Base-by-base conservation (phyloP, 2,113 vertebrate species). In the Octodon degus region DNA sequence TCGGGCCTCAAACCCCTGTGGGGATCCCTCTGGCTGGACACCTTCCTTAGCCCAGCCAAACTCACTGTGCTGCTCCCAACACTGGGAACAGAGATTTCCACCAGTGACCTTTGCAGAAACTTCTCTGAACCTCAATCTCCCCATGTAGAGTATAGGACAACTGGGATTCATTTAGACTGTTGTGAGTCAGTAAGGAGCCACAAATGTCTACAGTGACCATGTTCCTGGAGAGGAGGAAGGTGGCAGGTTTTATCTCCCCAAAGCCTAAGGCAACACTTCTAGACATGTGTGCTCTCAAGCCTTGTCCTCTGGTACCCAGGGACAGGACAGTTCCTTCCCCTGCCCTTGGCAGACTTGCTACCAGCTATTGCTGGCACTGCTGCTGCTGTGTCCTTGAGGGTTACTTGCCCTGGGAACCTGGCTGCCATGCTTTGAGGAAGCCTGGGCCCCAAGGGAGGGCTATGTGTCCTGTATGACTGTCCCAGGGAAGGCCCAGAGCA, bases 341-440 rank as follows among this genome's bases (percentile, higher is more conserved):
- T 7, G 30, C 32, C 30, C 19, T 68, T 74, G 72, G 72, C 10
- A 24, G 2, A 58, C 50, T 40, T 68, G 9, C 43, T 68, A 22
- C 25, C n/a, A 10, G 74, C 17, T 32, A 58, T 25, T 30, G 72
- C 50, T 50, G 55, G 72, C 27, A 11, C 34, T 65, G 34, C 82
- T 27, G 34, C n/a, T 60, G 9, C 74, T 16, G 4, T 79, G 27
- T 14, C 19, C 30, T 58, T 7, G 7, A 50, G 53, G 13, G 62
- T 14, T 27, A 2, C 5, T 11, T 4, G 14, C 0, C n/a, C 25
- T 20, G 8, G 55, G 53, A 40, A 20, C 55, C 30, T 0, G 14
- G 16, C 8, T 2, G 3, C 74, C 63, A 14, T 13, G 13, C 2
- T 32, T 4, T 70, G 2, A 65, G 32, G 60, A 40, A 62, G 24